phyloP scores from a whole-genome alignment of 2,888 invertebrate genomes.

The Caenorhabditis angaria region DNA sequence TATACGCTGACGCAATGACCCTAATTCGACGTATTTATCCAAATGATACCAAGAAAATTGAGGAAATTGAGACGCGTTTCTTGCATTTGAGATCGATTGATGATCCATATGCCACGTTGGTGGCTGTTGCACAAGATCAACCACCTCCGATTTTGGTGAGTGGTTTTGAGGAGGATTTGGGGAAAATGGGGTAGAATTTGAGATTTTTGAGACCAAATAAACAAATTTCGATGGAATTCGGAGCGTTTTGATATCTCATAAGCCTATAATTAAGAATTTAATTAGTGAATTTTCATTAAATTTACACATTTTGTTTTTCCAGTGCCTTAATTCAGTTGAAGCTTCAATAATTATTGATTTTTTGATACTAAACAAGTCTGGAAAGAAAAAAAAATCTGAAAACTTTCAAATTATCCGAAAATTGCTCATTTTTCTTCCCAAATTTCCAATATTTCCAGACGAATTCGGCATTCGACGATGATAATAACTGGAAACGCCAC shows the following conservation, averaged over 20 bases:
- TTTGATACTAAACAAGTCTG: too few species aligned
- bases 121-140: slow-evolving; percentile 55
- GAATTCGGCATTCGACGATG: slow-evolving; percentile 72
- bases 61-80: slow-evolving; percentile 55
- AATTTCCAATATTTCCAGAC: slow-evolving; percentile 13
- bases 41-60: slow-evolving; percentile 45
- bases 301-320: too few species aligned
- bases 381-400: too few species aligned
- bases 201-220: too few species aligned
- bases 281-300: too few species aligned
- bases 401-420: background rate
- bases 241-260: too few species aligned
- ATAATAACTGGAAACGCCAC: slow-evolving; percentile 91
- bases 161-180: background rate
- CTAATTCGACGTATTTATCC: slow-evolving; percentile 41
- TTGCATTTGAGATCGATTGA: slow-evolving; percentile 54
- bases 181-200: background rate
- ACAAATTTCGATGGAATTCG: too few species aligned
- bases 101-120: slow-evolving; percentile 63
- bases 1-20: slow-evolving; percentile 64
- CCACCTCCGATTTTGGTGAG: slow-evolving; percentile 57
- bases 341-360: too few species aligned
- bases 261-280: too few species aligned
- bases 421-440: background rate
- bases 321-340: too few species aligned